These are phyloP conservation scores for Stigmatopora nigra DNA, from an alignment of 2,113 vertebrate species.

Conservation along the genomic window DNA sequence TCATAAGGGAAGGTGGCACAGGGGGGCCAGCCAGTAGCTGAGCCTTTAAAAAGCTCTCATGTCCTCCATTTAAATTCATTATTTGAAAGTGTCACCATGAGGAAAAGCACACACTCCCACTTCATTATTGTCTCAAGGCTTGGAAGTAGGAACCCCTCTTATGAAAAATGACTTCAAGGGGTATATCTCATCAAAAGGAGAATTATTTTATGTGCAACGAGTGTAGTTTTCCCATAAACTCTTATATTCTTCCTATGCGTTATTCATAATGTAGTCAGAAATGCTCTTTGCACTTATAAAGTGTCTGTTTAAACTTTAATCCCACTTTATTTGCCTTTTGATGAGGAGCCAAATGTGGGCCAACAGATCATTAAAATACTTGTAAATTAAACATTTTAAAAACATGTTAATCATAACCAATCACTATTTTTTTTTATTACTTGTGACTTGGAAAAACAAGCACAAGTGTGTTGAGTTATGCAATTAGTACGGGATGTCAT, in stretches of 20 bases:
- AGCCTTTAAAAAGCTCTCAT: conserved; percentile 31
- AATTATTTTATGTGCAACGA: neutral
- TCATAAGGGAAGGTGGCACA: conserved; percentile 21
- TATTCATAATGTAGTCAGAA: neutral
- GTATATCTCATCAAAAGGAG: neutral
- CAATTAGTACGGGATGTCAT: too few relatives aligned
- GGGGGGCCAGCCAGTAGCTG: conserved; percentile 8
- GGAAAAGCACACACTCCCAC: conserved; percentile 17
- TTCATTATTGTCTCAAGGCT: conserved; percentile 5
- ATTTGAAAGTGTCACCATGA: conserved; percentile 31
- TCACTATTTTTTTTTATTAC: neutral
- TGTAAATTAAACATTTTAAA: neutral
- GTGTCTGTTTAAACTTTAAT: neutral
- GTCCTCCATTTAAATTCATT: conserved; percentile 44
- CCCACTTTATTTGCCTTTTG: neutral
- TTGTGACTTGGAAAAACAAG: too few relatives aligned
- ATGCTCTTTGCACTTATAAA: neutral
- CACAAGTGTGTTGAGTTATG: neutral
- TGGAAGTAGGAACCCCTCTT: neutral
- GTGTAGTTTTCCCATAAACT: neutral
- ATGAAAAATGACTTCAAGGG: neutral
- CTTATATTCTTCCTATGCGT: neutral
- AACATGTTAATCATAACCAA: neutral
- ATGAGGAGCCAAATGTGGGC: neutral
- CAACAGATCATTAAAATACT: neutral